These are phyloP conservation scores for Calliphora vomitoria DNA, from an alignment of 2,888 invertebrate species.

Conservation along the genomic window DNA sequence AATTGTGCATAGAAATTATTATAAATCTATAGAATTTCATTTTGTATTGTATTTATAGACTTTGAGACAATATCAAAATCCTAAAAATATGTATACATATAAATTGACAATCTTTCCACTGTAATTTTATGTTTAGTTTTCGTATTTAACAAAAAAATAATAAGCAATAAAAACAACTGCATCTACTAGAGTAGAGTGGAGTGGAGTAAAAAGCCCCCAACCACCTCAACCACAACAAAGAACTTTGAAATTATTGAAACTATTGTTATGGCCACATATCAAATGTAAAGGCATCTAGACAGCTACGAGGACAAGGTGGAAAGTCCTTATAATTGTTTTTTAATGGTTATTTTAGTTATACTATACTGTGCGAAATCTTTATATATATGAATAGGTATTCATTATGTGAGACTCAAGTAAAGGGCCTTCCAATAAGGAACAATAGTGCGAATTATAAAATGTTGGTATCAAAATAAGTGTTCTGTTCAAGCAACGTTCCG, in stretches of 20 bases:
- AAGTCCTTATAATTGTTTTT: not conserved
- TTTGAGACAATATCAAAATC: not conserved
- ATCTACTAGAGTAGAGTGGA: not conserved
- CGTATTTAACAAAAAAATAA: not conserved
- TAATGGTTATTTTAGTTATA: too few relatives aligned
- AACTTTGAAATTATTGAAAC: slow-evolving; percentile 14
- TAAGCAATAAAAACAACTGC: not conserved
- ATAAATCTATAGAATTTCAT: slow-evolving; percentile 17
- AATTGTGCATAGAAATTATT: not conserved
- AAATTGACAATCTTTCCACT: slow-evolving; percentile 25
- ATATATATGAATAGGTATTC: too few relatives aligned
- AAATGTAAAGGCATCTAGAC: not conserved
- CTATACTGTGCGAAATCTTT: too few relatives aligned
- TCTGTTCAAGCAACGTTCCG: too few relatives aligned
- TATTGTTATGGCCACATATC: not conserved
- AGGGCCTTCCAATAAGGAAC: too few relatives aligned
- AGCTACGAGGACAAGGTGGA: not conserved
- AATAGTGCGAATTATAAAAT: too few relatives aligned
- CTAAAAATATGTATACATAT: not conserved
- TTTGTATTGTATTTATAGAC: not conserved
- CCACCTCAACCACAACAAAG: not conserved
- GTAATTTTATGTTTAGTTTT: slow-evolving; percentile 12
- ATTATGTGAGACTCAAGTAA: too few relatives aligned
- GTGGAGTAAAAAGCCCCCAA: too few relatives aligned
- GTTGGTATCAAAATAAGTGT: too few relatives aligned